Evolutionary conservation across 2,888 invertebrate species (phyloP), one percentile per base, ranked within the genome.

Genomic region (Priocnemis perturbator): DNA sequence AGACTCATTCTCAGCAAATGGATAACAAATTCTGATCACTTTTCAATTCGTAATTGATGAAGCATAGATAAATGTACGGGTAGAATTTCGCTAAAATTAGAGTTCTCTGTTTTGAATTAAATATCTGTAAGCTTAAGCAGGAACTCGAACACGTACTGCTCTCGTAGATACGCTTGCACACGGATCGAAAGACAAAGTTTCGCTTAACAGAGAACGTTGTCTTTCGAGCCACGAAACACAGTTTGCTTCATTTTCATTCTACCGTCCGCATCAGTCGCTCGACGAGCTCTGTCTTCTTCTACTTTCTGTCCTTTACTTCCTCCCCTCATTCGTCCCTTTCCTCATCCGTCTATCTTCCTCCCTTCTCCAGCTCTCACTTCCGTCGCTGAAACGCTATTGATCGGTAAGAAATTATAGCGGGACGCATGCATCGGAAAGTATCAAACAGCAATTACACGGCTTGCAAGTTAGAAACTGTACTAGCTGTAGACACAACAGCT

Each of bases 241-340:
- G 14, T 11, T 37, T 37, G 37, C 37, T 37, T 55, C 55, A 17
- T 56, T 56, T 17, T 11, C 37, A 37, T 37, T 26, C 26, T 7
- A 20, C 21, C 55, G 26, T 17, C 26, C 26, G 55, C 17, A 26
- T 23, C 55, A 57, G 21, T 45, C n/a, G n/a, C n/a, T n/a, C n/a
- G n/a, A n/a, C 57, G 21, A 17, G 67, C 52, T 47, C 19, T 45
- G 15, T 11, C 14, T 50, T n/a, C 20, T n/a, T n/a, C 19, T n/a
- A 9, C 19, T 14, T 37, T 50, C 17, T 67, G n/a, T 20, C 45
- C 58, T 53, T 67, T 50, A 9, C 17, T 56, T 3, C 17, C 30
- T 56, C 2, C n/a, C 30, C 11, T 5, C 23, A 9, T 7, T n/a
- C 17, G 4, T 2, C 0, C 14, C 17, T 17, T 15, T 55, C 17